These are phyloP conservation scores for Tenthredo notha DNA, from an alignment of 2,888 invertebrate species.

Conservation along the genomic window DNA sequence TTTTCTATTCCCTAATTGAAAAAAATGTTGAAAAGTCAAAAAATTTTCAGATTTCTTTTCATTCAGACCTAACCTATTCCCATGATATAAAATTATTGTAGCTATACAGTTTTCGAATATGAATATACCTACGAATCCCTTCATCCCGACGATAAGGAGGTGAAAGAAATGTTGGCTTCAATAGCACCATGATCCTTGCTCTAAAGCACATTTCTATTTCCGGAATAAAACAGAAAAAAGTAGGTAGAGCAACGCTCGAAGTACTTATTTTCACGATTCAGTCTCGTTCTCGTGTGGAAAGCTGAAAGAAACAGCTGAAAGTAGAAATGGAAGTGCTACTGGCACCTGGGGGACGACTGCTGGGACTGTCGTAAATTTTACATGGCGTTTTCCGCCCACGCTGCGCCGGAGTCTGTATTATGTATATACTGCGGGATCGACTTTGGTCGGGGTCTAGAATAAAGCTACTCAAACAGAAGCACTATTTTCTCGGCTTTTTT, in stretches of 20 bases:
- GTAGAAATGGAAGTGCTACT: slow-evolving; percentile 43
- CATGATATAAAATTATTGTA: background rate
- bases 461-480: slow-evolving; percentile 13
- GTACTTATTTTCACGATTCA: slow-evolving; percentile 24
- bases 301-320: slow-evolving; percentile 37
- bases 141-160: background rate
- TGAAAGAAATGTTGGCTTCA: background rate
- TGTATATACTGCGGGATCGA: slow-evolving; percentile 2
- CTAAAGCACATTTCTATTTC: background rate
- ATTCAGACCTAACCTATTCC: too few relatives aligned
- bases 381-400: slow-evolving; percentile 25
- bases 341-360: slow-evolving; percentile 44
- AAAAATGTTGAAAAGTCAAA: background rate
- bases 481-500: background rate
- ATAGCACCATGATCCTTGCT: background rate
- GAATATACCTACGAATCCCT: background rate
- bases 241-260: background rate
- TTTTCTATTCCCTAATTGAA: background rate
- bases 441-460: background rate
- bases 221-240: background rate
- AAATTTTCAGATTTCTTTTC: background rate
- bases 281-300: slow-evolving; percentile 16
- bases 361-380: slow-evolving; percentile 40
- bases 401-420: background rate
- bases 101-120: background rate